A percentile compares a stretch with the other conserved stretches of the same genome.
These are phyloP conservation scores for Rhinoraja longicauda DNA, from an alignment of 2,797 vertebrate genomes.

Conservation along the genomic window DNA sequence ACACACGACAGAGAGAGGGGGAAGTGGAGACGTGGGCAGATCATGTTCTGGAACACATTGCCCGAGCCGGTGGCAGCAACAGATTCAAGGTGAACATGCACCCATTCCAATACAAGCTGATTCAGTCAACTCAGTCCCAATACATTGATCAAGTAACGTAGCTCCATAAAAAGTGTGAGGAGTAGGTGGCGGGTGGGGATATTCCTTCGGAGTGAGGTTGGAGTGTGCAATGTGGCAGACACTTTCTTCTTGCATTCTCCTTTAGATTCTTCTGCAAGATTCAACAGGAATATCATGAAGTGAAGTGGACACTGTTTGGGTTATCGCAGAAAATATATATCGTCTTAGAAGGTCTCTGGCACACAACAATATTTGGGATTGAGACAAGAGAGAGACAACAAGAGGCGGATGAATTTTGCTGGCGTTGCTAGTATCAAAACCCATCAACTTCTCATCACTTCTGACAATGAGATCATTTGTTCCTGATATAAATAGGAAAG, in stretches of 20 bases:
- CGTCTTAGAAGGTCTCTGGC: background rate
- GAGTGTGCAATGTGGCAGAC: too few relatives aligned
- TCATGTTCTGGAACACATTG: background rate
- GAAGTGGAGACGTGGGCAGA: background rate
- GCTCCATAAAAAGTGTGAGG: too few relatives aligned
- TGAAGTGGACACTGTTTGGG: too few relatives aligned
- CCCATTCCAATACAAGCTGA: too few relatives aligned
- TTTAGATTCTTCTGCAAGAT: too few relatives aligned
- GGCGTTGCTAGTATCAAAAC: background rate
- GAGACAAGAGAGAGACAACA: background rate
- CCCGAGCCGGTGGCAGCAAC: background rate
- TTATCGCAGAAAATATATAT: too few relatives aligned
- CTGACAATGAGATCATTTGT: background rate
- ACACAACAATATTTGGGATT: background rate
- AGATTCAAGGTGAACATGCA: background rate
- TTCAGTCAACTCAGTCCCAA: too few relatives aligned
- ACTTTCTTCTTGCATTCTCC: too few relatives aligned
- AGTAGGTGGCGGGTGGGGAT: too few relatives aligned
- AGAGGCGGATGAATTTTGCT: background rate
- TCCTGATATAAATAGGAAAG: background rate
- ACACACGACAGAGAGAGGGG: background rate
- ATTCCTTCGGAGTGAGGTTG: too few relatives aligned
- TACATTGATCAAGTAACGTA: too few relatives aligned
- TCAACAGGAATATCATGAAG: too few relatives aligned
- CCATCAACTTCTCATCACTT: background rate